Evolutionary conservation across 2,888 invertebrate genomes (phyloP), one percentile per base, ranked within the genome.

Genomic region (Epiblema foenella): DNA sequence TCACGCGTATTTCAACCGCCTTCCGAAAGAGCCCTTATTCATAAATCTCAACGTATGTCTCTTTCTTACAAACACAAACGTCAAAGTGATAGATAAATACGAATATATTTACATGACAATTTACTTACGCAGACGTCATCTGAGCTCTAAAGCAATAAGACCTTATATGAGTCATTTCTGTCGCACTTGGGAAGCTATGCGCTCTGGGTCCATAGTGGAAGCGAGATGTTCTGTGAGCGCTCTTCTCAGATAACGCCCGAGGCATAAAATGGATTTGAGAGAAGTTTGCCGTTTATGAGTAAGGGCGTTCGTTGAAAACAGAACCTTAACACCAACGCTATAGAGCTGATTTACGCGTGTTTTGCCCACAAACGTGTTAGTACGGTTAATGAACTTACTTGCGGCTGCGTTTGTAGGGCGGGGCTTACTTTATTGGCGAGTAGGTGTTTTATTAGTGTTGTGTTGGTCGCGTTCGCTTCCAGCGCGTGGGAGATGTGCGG

Each of bases 351-450:
- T 18, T 62, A 54, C 46, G 54, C 68, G 62, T 63, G 62, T 57
- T 51, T 57, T 18, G 39, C 8, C 46, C 20, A 29, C 60, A 60
- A 67, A 49, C 52, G 59, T 72, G 85, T 91, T 93, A 93, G 91
- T 91, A 74, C 52, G 88, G 93, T 94, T 93, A 92, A 92, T 92
- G 81, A 77, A 93, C 93, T 93, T 93, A 93, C 93, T 93, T 95
- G 95, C 91, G 90, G 81, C 56, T 77, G 80, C 82, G 87, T 86
- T 51, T 81, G 84, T 85, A 89, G 87, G 84, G 90, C 89, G 73
- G 94, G 94, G 94, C 95, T 94, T 93, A 98, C 98, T 96, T 98
- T 99, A 91, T 97, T 98, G 81, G 98, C 98, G 89, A 99, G 94
- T 78, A 99, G 95, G 92, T 97, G 98, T 93, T 98, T 98, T 87